Evolutionary conservation across 2,113 vertebrate genomes (phyloP), one percentile per base, ranked within the genome.

Genomic region (Phylloscopus whistleri): DNA sequence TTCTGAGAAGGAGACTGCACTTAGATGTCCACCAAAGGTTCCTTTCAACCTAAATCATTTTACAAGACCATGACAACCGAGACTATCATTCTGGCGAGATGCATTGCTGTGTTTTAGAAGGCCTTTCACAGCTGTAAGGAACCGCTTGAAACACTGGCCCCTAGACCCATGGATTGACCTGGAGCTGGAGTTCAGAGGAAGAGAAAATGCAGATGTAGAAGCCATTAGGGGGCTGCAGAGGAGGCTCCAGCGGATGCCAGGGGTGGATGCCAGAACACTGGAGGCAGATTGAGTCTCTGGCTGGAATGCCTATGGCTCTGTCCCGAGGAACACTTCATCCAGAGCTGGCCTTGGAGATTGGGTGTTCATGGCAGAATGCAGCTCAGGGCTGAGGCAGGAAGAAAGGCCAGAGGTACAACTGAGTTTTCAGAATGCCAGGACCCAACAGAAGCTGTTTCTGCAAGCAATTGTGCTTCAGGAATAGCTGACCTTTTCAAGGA

Each of bases 311-410:
- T 43, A 9, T 1, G 4, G 19, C 37, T 55, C 30, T 81, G 27
- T 48, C 64, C 46, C 70, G 16, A 78, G 46, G 33, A 69, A 18
- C 15, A 23, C 10, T 56, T 12, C 18, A n/a, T 8, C 55, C 6
- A 18, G 30, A 70, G n/a, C 24, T 39, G 27, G 14, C n/a, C 46
- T 58, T 24, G 43, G 48, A 74, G 60, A 30, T n/a, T 52, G 67
- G 26, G 6, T 3, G 0, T 27, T 79, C 39, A 8, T 7, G 23
- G 23, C 83, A 58, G 17, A 30, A 31, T 4, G 33, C 1, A 3
- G 52, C 56, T 67, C 67, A 28, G 27, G 59, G 53, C 63, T 44
- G 44, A 43, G 59, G 43, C 35, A 56, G 11, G 21, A 43, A 73
- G 22, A 53, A 72, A 53, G n/a, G 24, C 14, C 78, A 82, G 31